Conservation (phyloP, 2,888 invertebrate species). For the Sphinx pinastri region DNA sequence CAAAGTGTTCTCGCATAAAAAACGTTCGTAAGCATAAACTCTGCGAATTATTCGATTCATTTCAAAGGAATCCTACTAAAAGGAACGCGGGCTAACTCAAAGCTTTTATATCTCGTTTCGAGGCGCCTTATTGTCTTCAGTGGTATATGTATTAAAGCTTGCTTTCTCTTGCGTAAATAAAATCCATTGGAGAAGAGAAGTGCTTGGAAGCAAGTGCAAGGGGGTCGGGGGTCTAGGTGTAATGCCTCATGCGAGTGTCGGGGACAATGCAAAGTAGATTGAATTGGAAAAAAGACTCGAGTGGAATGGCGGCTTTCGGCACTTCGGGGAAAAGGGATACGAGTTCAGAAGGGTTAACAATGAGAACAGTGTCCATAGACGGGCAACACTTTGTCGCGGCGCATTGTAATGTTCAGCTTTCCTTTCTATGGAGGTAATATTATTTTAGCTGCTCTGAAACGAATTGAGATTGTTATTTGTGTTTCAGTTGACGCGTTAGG, state of each 20-base stretch:
- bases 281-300: slow-evolving; percentile 82
- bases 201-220: slow-evolving; percentile 75
- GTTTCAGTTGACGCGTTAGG: slow-evolving; percentile 11
- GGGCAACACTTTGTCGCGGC: slow-evolving; percentile 49
- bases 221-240: slow-evolving; percentile 71
- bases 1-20: slow-evolving; percentile 70
- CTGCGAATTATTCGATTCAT: slow-evolving; percentile 82
- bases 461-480: slow-evolving; percentile 24
- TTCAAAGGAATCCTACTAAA: slow-evolving; percentile 82
- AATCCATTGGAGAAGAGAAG: slow-evolving; percentile 77
- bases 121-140: slow-evolving; percentile 81
- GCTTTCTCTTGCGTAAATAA: slow-evolving; percentile 84
- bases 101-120: slow-evolving; percentile 82
- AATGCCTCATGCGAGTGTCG: slow-evolving; percentile 81
- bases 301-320: slow-evolving; percentile 73
- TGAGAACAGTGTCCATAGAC: slow-evolving; percentile 65
- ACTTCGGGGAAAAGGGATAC: slow-evolving; percentile 66
- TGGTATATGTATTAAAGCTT: slow-evolving; percentile 82
- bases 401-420: slow-evolving; percentile 26
- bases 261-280: slow-evolving; percentile 83
- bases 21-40: slow-evolving; percentile 72
- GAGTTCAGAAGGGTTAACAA: slow-evolving; percentile 74
- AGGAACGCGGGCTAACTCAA: slow-evolving; percentile 81
- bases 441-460: slow-evolving; percentile 16
- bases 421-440: slow-evolving; percentile 26